phyloP scores from a whole-genome alignment of 2,113 vertebrate genomes.

The Campylomormyrus numenius region DNA sequence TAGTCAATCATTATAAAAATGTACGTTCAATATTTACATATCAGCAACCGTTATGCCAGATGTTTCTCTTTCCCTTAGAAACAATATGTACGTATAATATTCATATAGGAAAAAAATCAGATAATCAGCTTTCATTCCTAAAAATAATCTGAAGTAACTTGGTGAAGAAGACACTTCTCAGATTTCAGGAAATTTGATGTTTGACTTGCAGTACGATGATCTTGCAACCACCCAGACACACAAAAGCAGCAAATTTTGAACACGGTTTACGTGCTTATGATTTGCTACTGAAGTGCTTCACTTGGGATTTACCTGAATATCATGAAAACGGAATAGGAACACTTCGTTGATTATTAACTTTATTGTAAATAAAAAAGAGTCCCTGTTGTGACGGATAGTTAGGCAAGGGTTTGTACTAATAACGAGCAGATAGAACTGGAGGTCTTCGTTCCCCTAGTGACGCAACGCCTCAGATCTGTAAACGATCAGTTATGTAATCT shows the following conservation, averaged over 20 bases:
- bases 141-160: background rate
- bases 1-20: background rate
- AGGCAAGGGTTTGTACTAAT: background rate
- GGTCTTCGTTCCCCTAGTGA: background rate
- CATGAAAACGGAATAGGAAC: conserved; percentile 5
- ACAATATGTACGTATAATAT: background rate
- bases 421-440: background rate
- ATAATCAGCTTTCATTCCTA: background rate
- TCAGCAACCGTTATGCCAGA: background rate
- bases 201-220: background rate
- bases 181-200: background rate
- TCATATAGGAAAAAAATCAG: background rate
- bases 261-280: background rate
- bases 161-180: background rate
- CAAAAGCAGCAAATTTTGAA: background rate
- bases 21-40: background rate
- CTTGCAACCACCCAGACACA: background rate
- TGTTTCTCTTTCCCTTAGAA: background rate
- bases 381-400: background rate
- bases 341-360: background rate
- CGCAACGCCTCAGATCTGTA: background rate
- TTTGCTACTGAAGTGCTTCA: background rate
- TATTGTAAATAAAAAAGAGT: background rate
- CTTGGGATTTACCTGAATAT: background rate
- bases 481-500: background rate